Evolutionary conservation across 2,797 vertebrate species (phyloP), one percentile per base, ranked within the genome.

Genomic region (Labroides dimidiatus): DNA sequence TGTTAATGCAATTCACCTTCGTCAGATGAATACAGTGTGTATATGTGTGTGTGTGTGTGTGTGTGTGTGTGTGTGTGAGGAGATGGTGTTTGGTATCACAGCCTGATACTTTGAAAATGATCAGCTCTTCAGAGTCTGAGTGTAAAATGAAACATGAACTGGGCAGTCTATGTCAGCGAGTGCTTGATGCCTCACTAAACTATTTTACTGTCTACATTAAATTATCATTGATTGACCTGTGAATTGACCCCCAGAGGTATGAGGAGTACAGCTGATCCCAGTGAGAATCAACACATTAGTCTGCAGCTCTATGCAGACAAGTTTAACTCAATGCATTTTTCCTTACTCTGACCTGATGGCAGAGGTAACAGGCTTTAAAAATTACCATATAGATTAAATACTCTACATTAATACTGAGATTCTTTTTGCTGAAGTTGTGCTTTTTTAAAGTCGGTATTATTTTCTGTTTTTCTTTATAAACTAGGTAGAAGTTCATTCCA

Each of bases 1-100:
- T 86, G 80, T 78, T 82, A 75, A 87, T 74, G 73, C 57, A 75
- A 63, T 77, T 80, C 81, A 85, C 75, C 78, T 75, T 78, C 19
- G 36, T 64, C 69, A 79, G 62, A 69, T 73, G 77, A 84, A 84
- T 64, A 75, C 61, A 79, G 60, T 79, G 77, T 75, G 11, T 39
- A 33, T 67, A 45, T 52, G 52, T 68, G 60, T 64, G 37, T 39
- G 37, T 67, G 48, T 52, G 5, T 33, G n/a, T n/a, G n/a, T n/a
- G n/a, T n/a, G n/a, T n/a, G n/a, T n/a, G 27, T 37, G 37, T 67
- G 48, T 51, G 51, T 68, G 63, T 64, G 41, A 33, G 43, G 55
- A 27, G 70, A 58, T 1, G 17, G 69, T 65, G 62, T 69, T 64
- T 11, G 58, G 60, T 82, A 78, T 70, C 58, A 65, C 45, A 80